Evolutionary conservation across 2,113 vertebrate species (phyloP).

Genomic region (Catharus minimus): DNA sequence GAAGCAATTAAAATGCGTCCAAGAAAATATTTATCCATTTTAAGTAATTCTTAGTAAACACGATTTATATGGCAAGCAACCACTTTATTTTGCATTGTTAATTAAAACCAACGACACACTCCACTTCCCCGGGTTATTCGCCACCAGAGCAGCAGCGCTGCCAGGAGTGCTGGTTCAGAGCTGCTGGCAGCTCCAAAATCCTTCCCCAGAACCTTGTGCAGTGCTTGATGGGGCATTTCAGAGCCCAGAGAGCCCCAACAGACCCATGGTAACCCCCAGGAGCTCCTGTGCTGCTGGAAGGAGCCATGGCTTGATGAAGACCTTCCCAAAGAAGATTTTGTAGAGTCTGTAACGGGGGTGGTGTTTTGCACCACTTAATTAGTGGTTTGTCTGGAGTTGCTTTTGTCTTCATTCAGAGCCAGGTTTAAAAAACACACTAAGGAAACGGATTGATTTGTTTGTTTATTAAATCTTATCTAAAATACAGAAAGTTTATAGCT

Average conservation of each 20-base stretch:
- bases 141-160: background rate
- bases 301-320: accelerated
- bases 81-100: constrained; percentile 53
- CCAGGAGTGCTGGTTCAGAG: background rate
- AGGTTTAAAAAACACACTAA: too few species aligned
- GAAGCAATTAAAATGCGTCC: constrained; percentile 54
- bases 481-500: too few species aligned
- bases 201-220: background rate
- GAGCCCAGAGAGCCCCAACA: background rate
- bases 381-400: too few species aligned
- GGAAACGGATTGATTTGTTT: too few species aligned
- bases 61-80: constrained; percentile 26
- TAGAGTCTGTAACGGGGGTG: background rate
- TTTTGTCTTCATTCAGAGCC: too few species aligned
- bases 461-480: too few species aligned
- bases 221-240: accelerated
- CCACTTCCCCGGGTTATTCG: background rate
- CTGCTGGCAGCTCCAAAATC: background rate
- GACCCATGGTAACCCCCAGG: accelerated
- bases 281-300: background rate
- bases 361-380: too few species aligned
- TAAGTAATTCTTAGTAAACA: constrained; percentile 47
- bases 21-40: constrained; percentile 66
- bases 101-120: constrained; percentile 29
- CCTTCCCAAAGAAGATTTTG: background rate